Evolutionary conservation across 2,113 vertebrate species (phyloP), one percentile per base, ranked within the genome.

Genomic region (Ophiodon elongatus): DNA sequence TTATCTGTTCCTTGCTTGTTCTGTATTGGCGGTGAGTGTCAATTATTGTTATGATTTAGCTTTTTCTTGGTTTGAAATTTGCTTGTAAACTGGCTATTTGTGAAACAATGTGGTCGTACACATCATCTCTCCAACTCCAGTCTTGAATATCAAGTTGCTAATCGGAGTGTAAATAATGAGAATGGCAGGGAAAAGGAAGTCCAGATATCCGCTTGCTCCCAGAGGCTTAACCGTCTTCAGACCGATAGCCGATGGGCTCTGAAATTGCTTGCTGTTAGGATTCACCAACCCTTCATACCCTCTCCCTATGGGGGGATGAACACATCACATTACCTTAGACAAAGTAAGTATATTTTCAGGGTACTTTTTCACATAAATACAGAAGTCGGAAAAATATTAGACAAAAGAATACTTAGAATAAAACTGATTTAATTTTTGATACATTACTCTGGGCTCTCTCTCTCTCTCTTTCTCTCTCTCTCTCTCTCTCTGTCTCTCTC

Each of bases 1-100:
- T 76, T 45, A 33, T 25, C 33, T 64, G 45, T 47, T 52, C 62
- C n/a, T 37, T n/a, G 14, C 47, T 74, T 77, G 79, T 47, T 50
- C 35, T 43, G 14, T 47, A 5, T 33, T 66, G 25, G 6, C 6
- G 47, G 21, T 52, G 19, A 50, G 6, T 50, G 47, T 3, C 19
- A 52, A 8, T 52, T 23, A 52, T 52, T 52, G 1, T 3, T 52
- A 21, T 21, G 47, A 52, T 52, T 52, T 50, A 21, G 47, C 19
- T 21, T 21, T 50, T 21, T 50, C 19, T 50, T 50, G 17, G 47
- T 50, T 52, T 23, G 19, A 52, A 52, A 23, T 57, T 14, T 1
- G 54, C 25, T 57, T 13, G 13, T 27, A 27, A 57, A 27, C 25
- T 14, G 54, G 2, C 47, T 52, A 52, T 21, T 50, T 27, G 54